Conservation (phyloP, 2,888 invertebrate genomes). For the Strigamia crassipes region DNA sequence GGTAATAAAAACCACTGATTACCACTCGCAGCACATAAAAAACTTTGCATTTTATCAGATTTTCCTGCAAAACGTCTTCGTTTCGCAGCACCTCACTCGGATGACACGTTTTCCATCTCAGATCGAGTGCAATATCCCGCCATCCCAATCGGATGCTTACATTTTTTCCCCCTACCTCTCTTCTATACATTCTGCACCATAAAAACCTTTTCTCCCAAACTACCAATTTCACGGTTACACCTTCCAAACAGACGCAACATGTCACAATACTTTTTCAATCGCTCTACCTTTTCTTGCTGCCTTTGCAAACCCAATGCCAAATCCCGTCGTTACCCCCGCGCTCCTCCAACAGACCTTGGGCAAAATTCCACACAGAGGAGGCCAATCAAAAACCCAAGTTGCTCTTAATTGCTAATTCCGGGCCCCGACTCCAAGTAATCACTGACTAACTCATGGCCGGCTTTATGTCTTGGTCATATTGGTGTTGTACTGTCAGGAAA, state of each 20-base stretch:
- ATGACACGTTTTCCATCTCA: constrained; percentile 37
- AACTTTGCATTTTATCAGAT: constrained; percentile 37
- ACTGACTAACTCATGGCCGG: background rate
- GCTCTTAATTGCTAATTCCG: constrained; percentile 24
- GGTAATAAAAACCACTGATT: constrained; percentile 26
- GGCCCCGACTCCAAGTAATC: background rate
- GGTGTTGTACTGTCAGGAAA: too few relatives aligned
- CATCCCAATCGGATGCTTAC: constrained; percentile 31
- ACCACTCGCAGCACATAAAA: constrained; percentile 34
- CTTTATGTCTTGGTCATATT: too few relatives aligned
- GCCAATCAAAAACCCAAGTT: constrained; percentile 18
- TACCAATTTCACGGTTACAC: constrained; percentile 34
- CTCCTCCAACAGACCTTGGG: background rate
- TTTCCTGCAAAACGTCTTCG: constrained; percentile 28
- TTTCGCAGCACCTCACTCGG: constrained; percentile 1
- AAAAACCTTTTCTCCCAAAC: constrained; percentile 37
- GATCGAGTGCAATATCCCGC: background rate
- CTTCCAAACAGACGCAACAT: constrained; percentile 10
- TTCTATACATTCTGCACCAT: constrained; percentile 5
- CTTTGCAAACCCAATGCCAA: background rate
- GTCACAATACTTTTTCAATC: constrained; percentile 32
- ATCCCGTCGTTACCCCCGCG: background rate
- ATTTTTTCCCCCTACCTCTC: background rate
- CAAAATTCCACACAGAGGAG: constrained; percentile 26
- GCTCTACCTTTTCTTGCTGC: background rate